Conservation (phyloP, 1,140 invertebrate genomes). For the Laodelphax striatellus region DNA sequence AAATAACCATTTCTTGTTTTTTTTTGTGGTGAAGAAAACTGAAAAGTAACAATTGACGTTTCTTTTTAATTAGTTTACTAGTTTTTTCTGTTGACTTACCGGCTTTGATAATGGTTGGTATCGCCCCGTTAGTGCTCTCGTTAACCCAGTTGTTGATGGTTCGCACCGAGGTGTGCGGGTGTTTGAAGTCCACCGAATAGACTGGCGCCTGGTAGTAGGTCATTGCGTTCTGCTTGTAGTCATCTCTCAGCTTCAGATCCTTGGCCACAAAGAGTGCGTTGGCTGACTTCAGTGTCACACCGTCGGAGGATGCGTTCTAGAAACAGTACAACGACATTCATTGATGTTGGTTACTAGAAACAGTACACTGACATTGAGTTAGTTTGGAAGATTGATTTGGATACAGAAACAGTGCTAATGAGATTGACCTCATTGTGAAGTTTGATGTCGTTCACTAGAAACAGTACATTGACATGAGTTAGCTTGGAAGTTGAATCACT, state of each 20-base stretch:
- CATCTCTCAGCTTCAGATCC: conserved; percentile 29
- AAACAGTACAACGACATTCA: conserved; percentile 7
- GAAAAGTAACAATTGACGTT: too few species aligned
- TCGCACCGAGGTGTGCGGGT: conserved; percentile 29
- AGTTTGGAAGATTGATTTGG: too few species aligned
- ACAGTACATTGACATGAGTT: neutral
- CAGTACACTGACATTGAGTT: too few species aligned
- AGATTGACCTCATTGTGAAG: too few species aligned
- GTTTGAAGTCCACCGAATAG: conserved; percentile 43
- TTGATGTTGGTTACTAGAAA: too few species aligned
- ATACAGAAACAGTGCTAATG: too few species aligned
- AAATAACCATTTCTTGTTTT: too few species aligned
- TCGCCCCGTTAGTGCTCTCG: conserved; percentile 48
- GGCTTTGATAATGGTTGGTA: conserved; percentile 44
- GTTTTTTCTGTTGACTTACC: conserved; percentile 31
- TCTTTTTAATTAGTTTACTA: too few species aligned
- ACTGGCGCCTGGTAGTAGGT: conserved; percentile 42
- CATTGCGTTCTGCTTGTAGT: conserved; percentile 31
- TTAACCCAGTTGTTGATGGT: conserved; percentile 55
- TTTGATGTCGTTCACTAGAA: too few species aligned
- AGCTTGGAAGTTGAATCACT: neutral
- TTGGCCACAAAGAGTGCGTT: conserved; percentile 41
- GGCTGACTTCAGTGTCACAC: conserved; percentile 34
- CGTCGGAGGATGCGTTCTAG: conserved; percentile 20
- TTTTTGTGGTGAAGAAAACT: too few species aligned